Base-by-base conservation (phyloP, 2,888 invertebrate genomes). In the Acronicta aceris region DNA sequence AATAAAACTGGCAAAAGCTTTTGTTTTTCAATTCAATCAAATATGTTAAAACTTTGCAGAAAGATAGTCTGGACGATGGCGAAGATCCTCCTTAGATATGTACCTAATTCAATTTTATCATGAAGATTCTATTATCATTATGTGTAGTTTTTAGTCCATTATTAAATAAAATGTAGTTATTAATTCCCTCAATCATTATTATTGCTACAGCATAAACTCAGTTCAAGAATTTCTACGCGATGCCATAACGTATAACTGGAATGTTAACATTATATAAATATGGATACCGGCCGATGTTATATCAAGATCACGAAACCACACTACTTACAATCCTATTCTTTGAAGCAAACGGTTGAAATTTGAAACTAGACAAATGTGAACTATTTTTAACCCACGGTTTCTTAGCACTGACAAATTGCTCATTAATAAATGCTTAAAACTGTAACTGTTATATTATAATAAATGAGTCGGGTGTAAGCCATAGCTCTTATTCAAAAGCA, bases 381-480 rank as follows among this genome's bases (percentile, higher is more conserved):
- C 57, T 61, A 69, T 65, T 65, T 71, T 65, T 64, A 74, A 48
- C 46, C 42, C 21, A 53, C 42, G 41, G 58, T 65, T 74, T 78
- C 81, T 78, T 72, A 74, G 69, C 51, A 42, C 65, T 75, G 78
- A 81, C 74, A 78, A 78, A 78, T 77, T 70, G 65, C 63, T 74
- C 76, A 71, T 74, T 77, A 76, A 77, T 77, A 73, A 62, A 68
- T 65, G 69, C 65, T 71, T 63, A 72, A 77, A 78, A 73, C 73
- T 53, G 63, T 66, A 63, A 69, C 69, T 62, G 75, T 76, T 78
- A 75, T 81, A 72, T 76, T 78, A 75, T 81, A 72, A 79, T 73
- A 74, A 72, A 78, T 75, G 74, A 60, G 65, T 71, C 69, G 65
- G 71, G 66, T 76, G 67, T 71, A 61, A 61, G 64, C 50, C 51